A percentile compares a stretch with the other conserved stretches of the same genome.
phyloP scores from a whole-genome alignment of 2,888 invertebrate genomes.

The Ametastegia equiseti region DNA sequence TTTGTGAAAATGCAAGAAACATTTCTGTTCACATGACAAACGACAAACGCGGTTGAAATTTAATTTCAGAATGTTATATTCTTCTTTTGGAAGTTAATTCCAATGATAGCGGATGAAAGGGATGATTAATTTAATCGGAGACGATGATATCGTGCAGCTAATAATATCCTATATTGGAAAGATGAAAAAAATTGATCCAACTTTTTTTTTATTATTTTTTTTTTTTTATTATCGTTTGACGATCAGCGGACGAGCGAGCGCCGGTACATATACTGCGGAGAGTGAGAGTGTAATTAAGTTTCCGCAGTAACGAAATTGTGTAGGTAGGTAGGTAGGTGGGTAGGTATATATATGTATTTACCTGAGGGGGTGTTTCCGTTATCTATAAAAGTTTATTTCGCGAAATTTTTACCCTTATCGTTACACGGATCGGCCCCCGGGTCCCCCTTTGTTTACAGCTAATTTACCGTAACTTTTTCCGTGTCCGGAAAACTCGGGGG shows the following conservation, averaged over 20 bases:
- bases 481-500: background rate
- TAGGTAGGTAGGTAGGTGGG: too few relatives aligned
- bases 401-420: slow-evolving; percentile 39
- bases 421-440: background rate
- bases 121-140: background rate
- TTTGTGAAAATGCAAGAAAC: too few relatives aligned
- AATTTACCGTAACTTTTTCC: slow-evolving; percentile 26
- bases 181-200: background rate
- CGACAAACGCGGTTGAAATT: too few relatives aligned
- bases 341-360: background rate
- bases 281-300: slow-evolving; percentile 1
- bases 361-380: slow-evolving; percentile 9
- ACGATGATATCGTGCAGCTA: background rate
- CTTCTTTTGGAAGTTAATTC: too few relatives aligned
- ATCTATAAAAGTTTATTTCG: slow-evolving; percentile 40
- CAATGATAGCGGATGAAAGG: too few relatives aligned
- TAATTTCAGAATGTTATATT: too few relatives aligned
- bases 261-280: background rate
- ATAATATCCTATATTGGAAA: background rate
- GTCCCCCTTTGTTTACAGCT: slow-evolving; percentile 39
- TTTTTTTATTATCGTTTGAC: background rate
- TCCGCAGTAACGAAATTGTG: slow-evolving; percentile 14
- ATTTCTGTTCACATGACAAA: too few relatives aligned
- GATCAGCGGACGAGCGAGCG: background rate
- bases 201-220: background rate